Evolutionary conservation across 2,888 invertebrate genomes (phyloP).

Genomic region (Herminia tarsipennalis): DNA sequence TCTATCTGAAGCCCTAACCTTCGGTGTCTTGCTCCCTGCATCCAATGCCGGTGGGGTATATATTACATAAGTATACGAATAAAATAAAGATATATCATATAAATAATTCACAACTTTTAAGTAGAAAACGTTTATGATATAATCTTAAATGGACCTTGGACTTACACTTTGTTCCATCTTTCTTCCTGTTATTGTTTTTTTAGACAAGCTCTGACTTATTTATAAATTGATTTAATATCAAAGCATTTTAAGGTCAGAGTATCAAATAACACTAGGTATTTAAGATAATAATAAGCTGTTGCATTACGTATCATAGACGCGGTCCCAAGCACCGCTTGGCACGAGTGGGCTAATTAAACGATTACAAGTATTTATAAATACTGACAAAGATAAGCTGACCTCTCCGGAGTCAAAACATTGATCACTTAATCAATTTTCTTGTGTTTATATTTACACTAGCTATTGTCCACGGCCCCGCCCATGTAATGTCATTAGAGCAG

Average conservation of each 20-base stretch:
- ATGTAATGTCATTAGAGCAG: no score
- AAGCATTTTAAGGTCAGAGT: not conserved
- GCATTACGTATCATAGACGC: not conserved
- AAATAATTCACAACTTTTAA: no score
- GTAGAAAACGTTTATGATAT: no score
- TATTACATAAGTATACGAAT: no score
- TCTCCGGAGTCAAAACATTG: not conserved
- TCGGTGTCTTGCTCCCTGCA: no score
- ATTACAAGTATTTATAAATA: slow-evolving; percentile 13
- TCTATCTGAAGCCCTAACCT: no score
- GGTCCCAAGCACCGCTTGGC: slow-evolving; percentile 14
- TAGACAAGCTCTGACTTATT: not conserved
- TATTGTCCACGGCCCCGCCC: no score
- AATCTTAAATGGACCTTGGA: no score
- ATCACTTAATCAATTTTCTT: not conserved
- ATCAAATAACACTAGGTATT: slow-evolving; percentile 1
- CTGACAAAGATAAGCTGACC: slow-evolving; percentile 3
- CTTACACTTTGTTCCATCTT: no score
- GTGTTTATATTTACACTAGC: not conserved
- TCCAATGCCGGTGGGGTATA: no score
- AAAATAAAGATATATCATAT: no score
- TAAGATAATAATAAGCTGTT: slow-evolving; percentile 3
- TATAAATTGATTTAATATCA: not conserved
- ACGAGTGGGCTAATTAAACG: slow-evolving; percentile 20
- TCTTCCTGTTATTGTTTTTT: no score